A percentile compares a stretch with the other conserved stretches of the same genome.
Conservation (phyloP, 2,888 invertebrate genomes). For the Amorpha juglandis region DNA sequence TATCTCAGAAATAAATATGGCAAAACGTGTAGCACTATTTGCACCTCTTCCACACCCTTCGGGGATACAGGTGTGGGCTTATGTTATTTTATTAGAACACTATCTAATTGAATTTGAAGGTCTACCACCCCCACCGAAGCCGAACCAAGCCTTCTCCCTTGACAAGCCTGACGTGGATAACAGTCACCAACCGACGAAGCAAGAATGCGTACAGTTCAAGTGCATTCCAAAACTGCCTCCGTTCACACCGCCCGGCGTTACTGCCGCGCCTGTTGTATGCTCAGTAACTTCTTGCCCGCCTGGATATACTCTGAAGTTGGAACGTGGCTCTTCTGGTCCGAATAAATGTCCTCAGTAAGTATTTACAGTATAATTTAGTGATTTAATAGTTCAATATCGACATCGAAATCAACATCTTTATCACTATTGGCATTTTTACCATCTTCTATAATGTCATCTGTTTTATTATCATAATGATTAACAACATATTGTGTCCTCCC, state of each 20-base stretch:
- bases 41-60: too few species aligned
- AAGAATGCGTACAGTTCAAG: conserved; percentile 80
- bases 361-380: background rate
- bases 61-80: too few species aligned
- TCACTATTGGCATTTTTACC: background rate
- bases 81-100: too few species aligned
- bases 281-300: conserved; percentile 84
- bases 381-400: too few species aligned
- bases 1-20: too few species aligned
- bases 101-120: conserved; percentile 31
- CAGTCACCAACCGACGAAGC: conserved; percentile 35
- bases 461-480: too few species aligned
- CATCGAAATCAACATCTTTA: background rate
- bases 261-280: conserved; percentile 61
- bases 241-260: conserved; percentile 60
- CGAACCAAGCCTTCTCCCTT: conserved; percentile 64
- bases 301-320: conserved; percentile 82
- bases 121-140: conserved; percentile 47
- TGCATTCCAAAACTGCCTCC: conserved; percentile 81
- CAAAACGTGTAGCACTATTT: too few species aligned
- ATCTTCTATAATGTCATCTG: too few species aligned
- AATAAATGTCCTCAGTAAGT: conserved; percentile 80
- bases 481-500: too few species aligned
- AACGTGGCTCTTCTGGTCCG: conserved; percentile 51
- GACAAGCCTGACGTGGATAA: conserved; percentile 57